Evolutionary conservation across 2,797 vertebrate genomes (phyloP).

Genomic region (Echiichthys vipera): DNA sequence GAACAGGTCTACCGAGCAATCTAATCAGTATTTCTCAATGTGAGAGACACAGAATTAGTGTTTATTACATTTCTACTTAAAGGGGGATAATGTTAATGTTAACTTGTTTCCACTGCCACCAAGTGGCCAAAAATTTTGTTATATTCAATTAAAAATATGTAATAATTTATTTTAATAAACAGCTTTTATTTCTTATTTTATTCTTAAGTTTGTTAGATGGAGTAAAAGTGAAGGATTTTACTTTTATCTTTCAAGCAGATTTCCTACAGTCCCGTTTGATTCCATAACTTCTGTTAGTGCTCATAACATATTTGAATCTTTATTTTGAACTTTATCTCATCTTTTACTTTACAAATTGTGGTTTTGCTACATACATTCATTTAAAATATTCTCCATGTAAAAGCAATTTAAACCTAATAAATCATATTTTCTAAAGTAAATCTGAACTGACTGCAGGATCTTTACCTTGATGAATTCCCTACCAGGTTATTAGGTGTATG

Average conservation of each 20-base stretch:
- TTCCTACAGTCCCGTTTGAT: too few species aligned
- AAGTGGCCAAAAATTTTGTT: neutral
- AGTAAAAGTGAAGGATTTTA: too few species aligned
- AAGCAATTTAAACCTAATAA: slow-evolving; percentile 37
- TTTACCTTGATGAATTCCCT: slow-evolving; percentile 45
- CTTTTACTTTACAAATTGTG: neutral
- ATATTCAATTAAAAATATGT: too few species aligned
- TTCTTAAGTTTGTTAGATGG: too few species aligned
- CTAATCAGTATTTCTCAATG: neutral
- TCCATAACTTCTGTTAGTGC: slow-evolving; percentile 11
- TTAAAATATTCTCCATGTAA: slow-evolving; percentile 27
- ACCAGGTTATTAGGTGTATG: slow-evolving; percentile 39
- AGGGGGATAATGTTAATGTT: too few species aligned
- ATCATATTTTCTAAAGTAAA: slow-evolving; percentile 41
- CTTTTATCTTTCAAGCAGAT: too few species aligned
- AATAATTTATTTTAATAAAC: too few species aligned
- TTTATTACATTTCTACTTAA: neutral
- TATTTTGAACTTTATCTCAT: slow-evolving; percentile 10
- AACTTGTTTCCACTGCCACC: neutral
- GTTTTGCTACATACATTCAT: neutral
- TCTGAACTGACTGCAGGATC: slow-evolving; percentile 32
- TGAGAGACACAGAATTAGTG: neutral
- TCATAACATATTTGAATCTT: neutral
- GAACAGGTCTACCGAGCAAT: neutral
- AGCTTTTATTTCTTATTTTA: neutral